These are phyloP conservation scores for Hippocampus guttulatus DNA, from an alignment of 2,113 vertebrate genomes.

Conservation along the genomic window DNA sequence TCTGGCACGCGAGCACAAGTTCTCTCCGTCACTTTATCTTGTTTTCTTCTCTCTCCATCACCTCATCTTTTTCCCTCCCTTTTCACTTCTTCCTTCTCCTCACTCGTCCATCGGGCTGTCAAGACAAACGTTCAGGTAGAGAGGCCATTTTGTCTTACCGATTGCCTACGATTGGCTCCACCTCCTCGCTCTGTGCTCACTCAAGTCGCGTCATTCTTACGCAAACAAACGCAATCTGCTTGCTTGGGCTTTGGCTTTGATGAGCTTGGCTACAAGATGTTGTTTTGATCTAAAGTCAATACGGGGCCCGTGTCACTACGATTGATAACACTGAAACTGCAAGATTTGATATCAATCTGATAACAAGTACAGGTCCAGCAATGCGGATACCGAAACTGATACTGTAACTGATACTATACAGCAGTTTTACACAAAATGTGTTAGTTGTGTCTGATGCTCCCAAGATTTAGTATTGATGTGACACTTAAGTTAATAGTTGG, in stretches of 20 bases:
- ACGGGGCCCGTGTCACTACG: not conserved
- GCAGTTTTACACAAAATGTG: no score
- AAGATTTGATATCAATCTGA: no score
- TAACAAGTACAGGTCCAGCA: no score
- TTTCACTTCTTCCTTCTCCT: slow-evolving; percentile 37
- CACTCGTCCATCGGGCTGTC: slow-evolving; percentile 59
- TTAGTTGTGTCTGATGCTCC: no score
- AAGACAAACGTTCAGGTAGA: slow-evolving; percentile 73
- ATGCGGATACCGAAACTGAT: no score
- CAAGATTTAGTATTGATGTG: no score
- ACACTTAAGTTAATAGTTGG: no score
- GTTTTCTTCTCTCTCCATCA: slow-evolving; percentile 54
- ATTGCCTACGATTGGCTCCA: slow-evolving; percentile 10
- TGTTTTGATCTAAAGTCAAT: not conserved
- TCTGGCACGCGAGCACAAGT: slow-evolving; percentile 36
- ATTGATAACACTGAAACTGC: no score
- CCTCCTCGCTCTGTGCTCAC: slow-evolving; percentile 51
- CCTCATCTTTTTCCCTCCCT: slow-evolving; percentile 33
- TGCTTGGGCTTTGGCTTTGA: not conserved
- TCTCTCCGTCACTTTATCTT: slow-evolving; percentile 67
- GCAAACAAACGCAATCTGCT: not conserved
- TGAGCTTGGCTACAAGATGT: not conserved
- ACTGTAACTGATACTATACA: not conserved
- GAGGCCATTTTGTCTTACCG: slow-evolving; percentile 32
- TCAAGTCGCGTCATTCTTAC: not conserved